A percentile compares a stretch with the other conserved stretches of the same genome.
phyloP scores from a whole-genome alignment of 2,113 vertebrate genomes.

The Falcunculus frontatus region DNA sequence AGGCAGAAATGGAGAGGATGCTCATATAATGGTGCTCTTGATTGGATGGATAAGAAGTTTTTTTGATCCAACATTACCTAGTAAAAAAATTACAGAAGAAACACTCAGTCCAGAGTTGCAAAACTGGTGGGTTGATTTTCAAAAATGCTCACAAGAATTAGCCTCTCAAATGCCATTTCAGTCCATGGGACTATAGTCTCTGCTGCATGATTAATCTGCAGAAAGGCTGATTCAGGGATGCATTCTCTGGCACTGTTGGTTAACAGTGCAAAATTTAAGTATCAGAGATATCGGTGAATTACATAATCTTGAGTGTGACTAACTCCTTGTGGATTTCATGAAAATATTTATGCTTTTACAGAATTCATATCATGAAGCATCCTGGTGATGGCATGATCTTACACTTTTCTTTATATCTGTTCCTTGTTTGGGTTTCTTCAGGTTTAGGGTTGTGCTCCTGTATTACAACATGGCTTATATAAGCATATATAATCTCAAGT shows the following conservation, averaged over 20 bases:
- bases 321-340: not conserved
- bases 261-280: not conserved
- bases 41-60: not conserved
- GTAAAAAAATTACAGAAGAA: not conserved
- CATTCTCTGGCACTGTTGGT: not conserved
- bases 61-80: not conserved
- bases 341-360: not conserved
- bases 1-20: constrained; percentile 24
- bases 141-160: not conserved
- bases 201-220: not conserved
- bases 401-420: not conserved
- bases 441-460: not conserved
- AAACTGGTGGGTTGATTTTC: not conserved
- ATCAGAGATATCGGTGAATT: not conserved
- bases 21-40: not conserved
- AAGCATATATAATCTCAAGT: not conserved
- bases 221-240: not conserved
- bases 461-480: not conserved
- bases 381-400: not conserved
- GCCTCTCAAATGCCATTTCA: not conserved
- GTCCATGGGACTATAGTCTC: not conserved
- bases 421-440: not conserved
- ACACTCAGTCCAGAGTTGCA: not conserved
- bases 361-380: not conserved
- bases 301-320: not conserved